Base-by-base conservation (phyloP, 64 coral and sea anemone species). In the Pocillopora verrucosa region DNA sequence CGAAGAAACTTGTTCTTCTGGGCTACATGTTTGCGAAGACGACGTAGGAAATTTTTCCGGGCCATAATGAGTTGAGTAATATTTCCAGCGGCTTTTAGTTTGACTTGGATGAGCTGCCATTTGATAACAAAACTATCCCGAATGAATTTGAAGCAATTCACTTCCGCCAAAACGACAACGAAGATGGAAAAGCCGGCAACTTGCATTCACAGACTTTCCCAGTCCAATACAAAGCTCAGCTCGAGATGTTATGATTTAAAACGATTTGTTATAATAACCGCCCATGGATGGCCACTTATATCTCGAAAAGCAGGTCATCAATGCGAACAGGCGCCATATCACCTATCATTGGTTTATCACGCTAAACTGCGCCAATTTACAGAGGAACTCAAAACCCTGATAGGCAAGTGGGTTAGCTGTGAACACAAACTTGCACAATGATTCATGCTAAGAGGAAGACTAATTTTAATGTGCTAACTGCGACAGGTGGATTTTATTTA, bases 401-500 rank as follows among this genome's bases (percentile, higher is more conserved):
- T 7, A 19, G 30, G 30, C 17, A 61, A 51, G 64, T 14, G 81
- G 11, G 24, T 70, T 84, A 7, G 34, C 65, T 24, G 17, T 4
- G 20, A n/a, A 24, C 20, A 24, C n/a, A 11, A 70, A 24, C 67
- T 70, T 4, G 10, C 67, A 24, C 9, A 11, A 70, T 70, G 11
- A 70, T 25, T 79, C 38, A 79, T 30, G 19, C 56, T 24, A 58
- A 60, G 77, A 25, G 2, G 1, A 24, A n/a, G 13, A 79, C 58
- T 57, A 13, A 26, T 77, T 79, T 60, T 79, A 79, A 81, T 81
- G 11, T 16, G 58, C 36, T 70, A 13, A 22, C 3, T 56, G 26
- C 65, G 41, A 9, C 82, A 85, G 82, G 82, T 85, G 82, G 38
- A 16, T 57, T 81, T 81, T 69, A 85, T 85, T 85, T 85, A 72